A percentile compares a stretch with the other conserved stretches of the same genome.
phyloP scores from a whole-genome alignment of 2,113 vertebrate species.

The Crotophaga sulcirostris region DNA sequence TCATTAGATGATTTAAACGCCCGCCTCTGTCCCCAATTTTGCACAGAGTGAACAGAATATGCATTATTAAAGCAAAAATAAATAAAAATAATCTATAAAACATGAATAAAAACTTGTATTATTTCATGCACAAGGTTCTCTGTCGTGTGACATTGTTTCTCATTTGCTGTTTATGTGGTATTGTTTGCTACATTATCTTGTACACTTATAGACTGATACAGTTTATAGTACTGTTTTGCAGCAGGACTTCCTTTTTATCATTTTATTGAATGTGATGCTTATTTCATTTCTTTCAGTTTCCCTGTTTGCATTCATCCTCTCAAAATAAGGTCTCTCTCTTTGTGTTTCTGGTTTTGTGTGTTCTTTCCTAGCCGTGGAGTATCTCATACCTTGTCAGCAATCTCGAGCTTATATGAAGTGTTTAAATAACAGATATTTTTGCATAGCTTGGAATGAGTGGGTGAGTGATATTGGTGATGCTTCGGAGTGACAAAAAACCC shows the following conservation, averaged over 20 bases:
- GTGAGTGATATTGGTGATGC: constrained; percentile 17
- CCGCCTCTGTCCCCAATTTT: constrained; percentile 74
- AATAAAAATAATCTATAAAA: constrained; percentile 82
- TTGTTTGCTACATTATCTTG: constrained; percentile 48
- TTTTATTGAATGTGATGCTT: constrained; percentile 46
- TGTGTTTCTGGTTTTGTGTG: background rate
- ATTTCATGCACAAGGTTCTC: constrained; percentile 72
- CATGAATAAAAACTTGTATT: constrained; percentile 74
- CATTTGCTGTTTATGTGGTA: constrained; percentile 53
- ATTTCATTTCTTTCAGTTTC: constrained; percentile 48
- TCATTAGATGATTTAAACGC: constrained; percentile 70
- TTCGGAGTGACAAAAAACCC: background rate
- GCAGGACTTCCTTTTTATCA: constrained; percentile 5
- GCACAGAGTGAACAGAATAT: constrained; percentile 82
- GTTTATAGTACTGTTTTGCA: background rate
- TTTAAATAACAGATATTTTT: constrained; percentile 59
- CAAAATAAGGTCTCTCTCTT: constrained; percentile 3
- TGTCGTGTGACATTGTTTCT: constrained; percentile 51
- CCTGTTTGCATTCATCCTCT: constrained; percentile 59
- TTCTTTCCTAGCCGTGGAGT: background rate
- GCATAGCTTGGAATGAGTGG: constrained; percentile 25
- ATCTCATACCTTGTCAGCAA: constrained; percentile 41
- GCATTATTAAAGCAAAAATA: constrained; percentile 82
- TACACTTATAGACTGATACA: constrained; percentile 13
- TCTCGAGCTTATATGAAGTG: constrained; percentile 39